A percentile compares a stretch with the other conserved stretches of the same genome.
Conservation (phyloP, 1,140 invertebrate species). For the Monomorium pharaonis region DNA sequence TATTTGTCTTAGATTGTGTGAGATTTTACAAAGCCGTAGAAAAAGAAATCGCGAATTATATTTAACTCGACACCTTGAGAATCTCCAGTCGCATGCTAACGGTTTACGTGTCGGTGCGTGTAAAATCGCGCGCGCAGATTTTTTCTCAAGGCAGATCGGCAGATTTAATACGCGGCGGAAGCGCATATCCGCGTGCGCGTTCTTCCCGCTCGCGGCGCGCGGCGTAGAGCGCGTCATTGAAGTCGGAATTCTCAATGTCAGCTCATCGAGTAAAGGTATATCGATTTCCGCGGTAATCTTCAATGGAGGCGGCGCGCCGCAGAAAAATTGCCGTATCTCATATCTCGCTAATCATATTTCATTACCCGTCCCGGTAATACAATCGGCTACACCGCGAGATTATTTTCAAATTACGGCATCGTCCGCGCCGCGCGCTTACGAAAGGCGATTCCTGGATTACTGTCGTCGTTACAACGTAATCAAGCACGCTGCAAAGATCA, state of each 20-base stretch:
- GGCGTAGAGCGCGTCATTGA: slow-evolving; percentile 28
- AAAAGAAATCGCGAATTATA: not conserved
- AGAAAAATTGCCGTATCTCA: not conserved
- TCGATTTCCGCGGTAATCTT: slow-evolving; percentile 41
- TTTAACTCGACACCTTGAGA: not conserved
- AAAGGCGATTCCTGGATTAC: slow-evolving; percentile 23
- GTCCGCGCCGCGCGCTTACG: not conserved
- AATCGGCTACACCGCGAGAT: slow-evolving; percentile 11
- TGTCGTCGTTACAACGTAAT: slow-evolving; percentile 37
- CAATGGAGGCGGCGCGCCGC: not conserved
- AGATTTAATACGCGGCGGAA: slow-evolving; percentile 38
- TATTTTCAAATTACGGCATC: slow-evolving; percentile 30
- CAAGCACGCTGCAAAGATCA: slow-evolving; percentile 10
- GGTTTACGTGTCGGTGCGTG: not conserved
- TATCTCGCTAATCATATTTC: slow-evolving; percentile 44
- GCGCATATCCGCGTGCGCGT: not conserved
- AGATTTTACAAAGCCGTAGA: not conserved
- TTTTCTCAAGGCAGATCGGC: slow-evolving; percentile 30
- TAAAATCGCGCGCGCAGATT: not conserved
- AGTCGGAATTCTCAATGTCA: slow-evolving; percentile 52
- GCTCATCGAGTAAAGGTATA: slow-evolving; percentile 16
- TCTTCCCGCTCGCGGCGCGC: not conserved
- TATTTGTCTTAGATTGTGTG: not conserved
- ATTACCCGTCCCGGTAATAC: slow-evolving; percentile 25
- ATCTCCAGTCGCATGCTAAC: not conserved